A percentile compares a stretch with the other conserved stretches of the same genome.
Evolutionary conservation across 2,113 vertebrate species (phyloP).

Genomic region (Quiscalus mexicanus): DNA sequence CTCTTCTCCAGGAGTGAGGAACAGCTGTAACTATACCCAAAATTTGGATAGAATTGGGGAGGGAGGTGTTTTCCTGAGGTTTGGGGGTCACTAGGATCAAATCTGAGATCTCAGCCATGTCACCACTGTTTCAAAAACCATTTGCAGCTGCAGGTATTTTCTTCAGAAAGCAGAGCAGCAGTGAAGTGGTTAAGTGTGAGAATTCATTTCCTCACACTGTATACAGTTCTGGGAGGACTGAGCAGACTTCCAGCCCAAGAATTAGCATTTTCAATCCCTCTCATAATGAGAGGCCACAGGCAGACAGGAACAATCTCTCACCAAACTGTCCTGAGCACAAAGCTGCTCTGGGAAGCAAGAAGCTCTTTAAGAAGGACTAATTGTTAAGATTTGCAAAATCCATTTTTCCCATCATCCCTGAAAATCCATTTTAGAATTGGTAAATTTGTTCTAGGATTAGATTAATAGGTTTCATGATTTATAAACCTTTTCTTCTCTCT

Average conservation of each 20-base stretch:
- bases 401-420: neutral
- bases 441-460: constrained; percentile 67
- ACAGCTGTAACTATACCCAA: neutral
- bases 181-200: neutral
- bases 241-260: neutral
- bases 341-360: constrained; percentile 2
- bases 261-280: constrained; percentile 7
- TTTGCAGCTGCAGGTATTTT: neutral
- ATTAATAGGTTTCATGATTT: constrained; percentile 53
- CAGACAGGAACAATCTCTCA: constrained; percentile 5
- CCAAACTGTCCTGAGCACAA: constrained; percentile 28
- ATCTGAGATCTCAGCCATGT: neutral
- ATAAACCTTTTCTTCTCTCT: constrained; percentile 37
- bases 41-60: neutral
- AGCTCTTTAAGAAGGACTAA: constrained; percentile 32
- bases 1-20: neutral
- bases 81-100: neutral
- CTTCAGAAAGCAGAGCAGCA: neutral
- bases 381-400: constrained; percentile 37
- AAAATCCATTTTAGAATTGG: constrained; percentile 59
- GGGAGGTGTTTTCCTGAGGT: neutral
- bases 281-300: neutral
- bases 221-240: neutral
- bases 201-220: neutral
- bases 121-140: neutral